phyloP scores from a whole-genome alignment of 2,888 invertebrate genomes.

The Acrobasis suavella region DNA sequence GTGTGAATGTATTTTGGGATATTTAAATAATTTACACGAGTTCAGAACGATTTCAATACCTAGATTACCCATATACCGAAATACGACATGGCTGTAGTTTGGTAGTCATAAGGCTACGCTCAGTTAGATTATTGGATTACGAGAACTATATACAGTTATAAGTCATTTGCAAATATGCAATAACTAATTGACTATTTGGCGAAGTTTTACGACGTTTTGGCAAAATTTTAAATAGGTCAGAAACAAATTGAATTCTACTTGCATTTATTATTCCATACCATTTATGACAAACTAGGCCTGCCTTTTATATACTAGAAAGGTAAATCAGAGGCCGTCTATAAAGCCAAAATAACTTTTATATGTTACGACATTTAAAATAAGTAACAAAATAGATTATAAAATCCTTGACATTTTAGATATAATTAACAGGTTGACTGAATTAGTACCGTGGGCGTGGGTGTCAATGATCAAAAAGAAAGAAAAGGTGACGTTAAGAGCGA shows the following conservation, averaged over 20 bases:
- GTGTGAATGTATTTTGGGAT: slow-evolving; percentile 23
- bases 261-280: no score
- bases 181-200: no score
- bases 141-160: no score
- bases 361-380: not conserved
- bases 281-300: no score
- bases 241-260: no score
- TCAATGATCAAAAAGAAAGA: slow-evolving; percentile 39
- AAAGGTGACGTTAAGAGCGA: slow-evolving; percentile 59
- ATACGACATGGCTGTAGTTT: no score
- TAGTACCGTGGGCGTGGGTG: slow-evolving; percentile 17
- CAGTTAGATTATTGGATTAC: no score
- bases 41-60: not conserved
- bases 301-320: no score
- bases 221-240: no score
- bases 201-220: no score
- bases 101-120: no score
- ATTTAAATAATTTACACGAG: slow-evolving; percentile 1
- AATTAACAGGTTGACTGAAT: slow-evolving; percentile 6
- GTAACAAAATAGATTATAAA: not conserved
- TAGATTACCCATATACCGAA: not conserved
- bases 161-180: no score
- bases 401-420: not conserved
- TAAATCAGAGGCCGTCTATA: not conserved
- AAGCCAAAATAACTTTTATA: not conserved